These are phyloP conservation scores for Acanthococcus lagerstroemiae DNA, from an alignment of 2,888 invertebrate species.

Conservation along the genomic window DNA sequence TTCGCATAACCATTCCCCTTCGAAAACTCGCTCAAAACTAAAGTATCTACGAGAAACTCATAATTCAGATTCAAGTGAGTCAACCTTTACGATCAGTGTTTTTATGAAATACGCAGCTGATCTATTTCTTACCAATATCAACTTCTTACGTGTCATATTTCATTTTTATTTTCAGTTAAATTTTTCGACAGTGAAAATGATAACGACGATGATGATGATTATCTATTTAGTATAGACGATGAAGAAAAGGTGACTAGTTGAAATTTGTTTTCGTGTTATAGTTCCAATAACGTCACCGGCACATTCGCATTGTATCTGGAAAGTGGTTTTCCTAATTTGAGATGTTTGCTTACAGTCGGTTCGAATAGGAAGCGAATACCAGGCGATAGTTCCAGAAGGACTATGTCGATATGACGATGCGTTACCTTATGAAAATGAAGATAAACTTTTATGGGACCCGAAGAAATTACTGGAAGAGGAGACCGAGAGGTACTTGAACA, in stretches of 20 bases:
- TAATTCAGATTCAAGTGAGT: slow-evolving; percentile 15
- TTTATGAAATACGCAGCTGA: no score
- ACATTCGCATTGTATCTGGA: no score
- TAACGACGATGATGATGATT: slow-evolving; percentile 29
- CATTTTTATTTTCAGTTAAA: not conserved
- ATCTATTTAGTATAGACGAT: slow-evolving; percentile 18
- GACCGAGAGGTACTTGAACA: slow-evolving; percentile 66
- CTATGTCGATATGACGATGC: slow-evolving; percentile 86
- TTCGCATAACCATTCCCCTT: slow-evolving; percentile 10
- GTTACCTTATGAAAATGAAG: slow-evolving; percentile 88
- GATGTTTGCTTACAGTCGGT: slow-evolving; percentile 27
- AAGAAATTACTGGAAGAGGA: slow-evolving; percentile 57
- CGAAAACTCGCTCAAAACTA: slow-evolving; percentile 19
- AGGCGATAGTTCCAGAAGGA: slow-evolving; percentile 44
- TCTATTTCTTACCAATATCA: not conserved
- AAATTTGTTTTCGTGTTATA: no score
- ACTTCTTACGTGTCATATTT: not conserved
- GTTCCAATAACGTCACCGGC: no score
- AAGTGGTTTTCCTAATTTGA: no score
- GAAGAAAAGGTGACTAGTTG: slow-evolving; percentile 19
- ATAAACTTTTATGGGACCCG: slow-evolving; percentile 90
- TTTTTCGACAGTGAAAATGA: slow-evolving; percentile 18
- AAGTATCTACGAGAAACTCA: slow-evolving; percentile 19
- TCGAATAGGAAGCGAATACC: slow-evolving; percentile 31
- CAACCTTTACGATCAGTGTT: no score